Percentiles rank a stretch among this genome's conserved stretches.
Conservation (phyloP, 2,113 vertebrate species). For the human region GRCh38 chr7:113081501-113082000, state of each 20-base stretch:
- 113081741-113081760: conserved; percentile 70
- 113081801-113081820: background rate
- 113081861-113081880: conserved; percentile 67
- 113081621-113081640: conserved; percentile 78
- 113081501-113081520: conserved; percentile 68
- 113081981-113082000: conserved; percentile 68
- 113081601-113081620: conserved; percentile 79
- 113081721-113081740: conserved; percentile 72
- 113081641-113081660: conserved; percentile 73
- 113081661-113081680: conserved; percentile 77
- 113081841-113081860: conserved; percentile 52
- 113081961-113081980: conserved; percentile 77
- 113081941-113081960: conserved; percentile 78
- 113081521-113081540: conserved; percentile 74
- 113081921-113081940: conserved; percentile 54
- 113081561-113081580: conserved; percentile 81
- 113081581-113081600: conserved; percentile 81
- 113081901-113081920: conserved; percentile 32
- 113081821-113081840: conserved; percentile 28
- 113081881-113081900: conserved; percentile 72
- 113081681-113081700: conserved; percentile 75
- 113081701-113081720: conserved; percentile 74
- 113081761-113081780: conserved; percentile 74
- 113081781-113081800: conserved; percentile 64
- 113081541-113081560: conserved; percentile 76